Base-by-base conservation (phyloP, 2,113 vertebrate species). In the Hippolais icterina region DNA sequence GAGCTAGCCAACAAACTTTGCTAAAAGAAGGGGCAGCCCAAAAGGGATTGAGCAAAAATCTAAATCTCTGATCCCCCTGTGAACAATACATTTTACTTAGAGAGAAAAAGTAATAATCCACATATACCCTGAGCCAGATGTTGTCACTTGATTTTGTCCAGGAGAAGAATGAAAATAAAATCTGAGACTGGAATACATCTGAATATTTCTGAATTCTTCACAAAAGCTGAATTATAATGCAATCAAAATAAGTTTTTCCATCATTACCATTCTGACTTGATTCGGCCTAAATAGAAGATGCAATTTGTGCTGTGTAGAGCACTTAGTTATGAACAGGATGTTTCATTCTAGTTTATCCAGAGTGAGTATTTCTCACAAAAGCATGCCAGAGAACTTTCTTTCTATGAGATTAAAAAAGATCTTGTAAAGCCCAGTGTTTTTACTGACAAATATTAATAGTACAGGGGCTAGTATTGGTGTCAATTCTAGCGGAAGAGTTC, bases 21-120 rank as follows among this genome's bases (percentile, higher is more conserved):
- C 82, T 88, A 47, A 77, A 94, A 94, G 29, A 84, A 59, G 60
- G 80, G 82, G 83, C 60, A 56, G 92, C 94, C 96, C 94, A 96
- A 86, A 90, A 96, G 56, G 5, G 37, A 89, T 93, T 97, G 94
- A 95, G 96, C 76, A 95, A 96, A 95, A 90, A 77, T 63, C 68
- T 86, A n/a, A 69, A 83, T 84, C 85, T 94, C 72, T 1, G 50
- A 90, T 96, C 76, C 93, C 90, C 94, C 50, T 86, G 87, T 96
- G 95, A 80, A 93, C 94, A 93, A 96, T 93, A 83, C 53, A 78
- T 94, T 95, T 94, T 94, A 89, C 61, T 95, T 70, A 68, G 79
- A 83, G 70, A 78, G 39, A 78, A 61, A 83, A 91, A 96, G 81
- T 60, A 93, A 89, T 68, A 94, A 83, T 52, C 52, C 64, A 77